Conservation (phyloP, 2,888 invertebrate species). For the Anorthoa munda region DNA sequence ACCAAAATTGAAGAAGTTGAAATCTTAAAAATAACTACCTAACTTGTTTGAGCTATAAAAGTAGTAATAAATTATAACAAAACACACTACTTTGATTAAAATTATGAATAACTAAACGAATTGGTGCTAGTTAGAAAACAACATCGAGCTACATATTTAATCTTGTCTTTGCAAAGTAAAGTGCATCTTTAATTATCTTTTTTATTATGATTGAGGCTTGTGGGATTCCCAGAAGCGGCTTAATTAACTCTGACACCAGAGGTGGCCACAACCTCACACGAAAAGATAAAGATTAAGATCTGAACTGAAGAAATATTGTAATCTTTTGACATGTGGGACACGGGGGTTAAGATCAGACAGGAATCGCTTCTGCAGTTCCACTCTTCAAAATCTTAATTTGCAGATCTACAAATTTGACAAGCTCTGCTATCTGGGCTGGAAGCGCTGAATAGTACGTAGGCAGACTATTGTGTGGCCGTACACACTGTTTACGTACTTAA, state of each 20-base stretch:
- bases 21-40: constrained; percentile 10
- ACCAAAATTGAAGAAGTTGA: not conserved
- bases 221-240: too few species aligned
- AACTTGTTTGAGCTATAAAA: not conserved
- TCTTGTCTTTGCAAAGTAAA: constrained; percentile 14
- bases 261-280: too few species aligned
- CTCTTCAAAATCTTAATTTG: constrained; percentile 63
- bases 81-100: constrained; percentile 35
- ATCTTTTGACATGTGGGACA: constrained; percentile 24
- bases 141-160: constrained; percentile 24
- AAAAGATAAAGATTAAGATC: constrained; percentile 17
- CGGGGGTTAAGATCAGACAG: constrained; percentile 44
- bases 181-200: constrained; percentile 33
- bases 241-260: too few species aligned
- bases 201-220: too few species aligned
- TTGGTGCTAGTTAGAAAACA: constrained; percentile 30
- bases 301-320: constrained; percentile 31
- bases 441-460: constrained; percentile 19
- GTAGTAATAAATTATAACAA: constrained; percentile 7
- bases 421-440: constrained; percentile 48
- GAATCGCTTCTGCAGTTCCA: constrained; percentile 53
- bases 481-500: constrained; percentile 4
- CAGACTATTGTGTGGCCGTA: constrained; percentile 37
- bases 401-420: constrained; percentile 53
- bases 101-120: constrained; percentile 30